Conservation (phyloP, 35 echinoderm and acorn worm species). For the Ophioderma brevispina region DNA sequence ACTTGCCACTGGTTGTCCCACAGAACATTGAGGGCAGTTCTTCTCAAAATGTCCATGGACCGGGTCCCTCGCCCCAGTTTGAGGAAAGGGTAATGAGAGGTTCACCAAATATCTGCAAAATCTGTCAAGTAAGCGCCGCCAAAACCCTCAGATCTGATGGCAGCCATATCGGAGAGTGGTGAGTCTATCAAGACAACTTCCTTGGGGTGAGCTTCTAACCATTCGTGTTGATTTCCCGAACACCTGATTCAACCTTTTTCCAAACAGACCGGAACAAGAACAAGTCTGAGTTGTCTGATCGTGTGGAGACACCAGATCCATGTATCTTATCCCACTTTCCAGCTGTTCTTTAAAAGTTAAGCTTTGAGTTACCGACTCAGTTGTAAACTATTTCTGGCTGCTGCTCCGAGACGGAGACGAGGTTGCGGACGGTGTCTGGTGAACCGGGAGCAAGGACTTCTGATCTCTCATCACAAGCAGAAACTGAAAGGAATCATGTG, state of each 20-base stretch:
- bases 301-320: constrained; percentile 64
- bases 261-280: constrained; percentile 81
- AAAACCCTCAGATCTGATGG: too few relatives aligned
- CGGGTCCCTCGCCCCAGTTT: constrained; percentile 59
- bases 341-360: constrained; percentile 72
- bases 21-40: constrained; percentile 49
- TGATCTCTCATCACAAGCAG: constrained; percentile 46
- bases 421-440: constrained; percentile 81
- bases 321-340: constrained; percentile 71
- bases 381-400: constrained; percentile 71
- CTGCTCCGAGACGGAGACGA: constrained; percentile 59
- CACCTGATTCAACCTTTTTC: constrained; percentile 21
- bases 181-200: constrained; percentile 78
- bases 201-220: constrained; percentile 60
- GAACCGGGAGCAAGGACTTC: constrained; percentile 61
- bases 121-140: constrained; percentile 6
- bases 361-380: constrained; percentile 72
- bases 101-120: constrained; percentile 42
- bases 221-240: constrained; percentile 67
- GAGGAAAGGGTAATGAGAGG: too few relatives aligned
- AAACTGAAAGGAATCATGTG: constrained; percentile 81
- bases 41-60: constrained; percentile 46
- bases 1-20: constrained; percentile 70
- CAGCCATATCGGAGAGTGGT: constrained; percentile 68
- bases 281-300: constrained; percentile 35